Evolutionary conservation across 2,113 vertebrate species (phyloP).

Genomic region (Corythaeola cristata): DNA sequence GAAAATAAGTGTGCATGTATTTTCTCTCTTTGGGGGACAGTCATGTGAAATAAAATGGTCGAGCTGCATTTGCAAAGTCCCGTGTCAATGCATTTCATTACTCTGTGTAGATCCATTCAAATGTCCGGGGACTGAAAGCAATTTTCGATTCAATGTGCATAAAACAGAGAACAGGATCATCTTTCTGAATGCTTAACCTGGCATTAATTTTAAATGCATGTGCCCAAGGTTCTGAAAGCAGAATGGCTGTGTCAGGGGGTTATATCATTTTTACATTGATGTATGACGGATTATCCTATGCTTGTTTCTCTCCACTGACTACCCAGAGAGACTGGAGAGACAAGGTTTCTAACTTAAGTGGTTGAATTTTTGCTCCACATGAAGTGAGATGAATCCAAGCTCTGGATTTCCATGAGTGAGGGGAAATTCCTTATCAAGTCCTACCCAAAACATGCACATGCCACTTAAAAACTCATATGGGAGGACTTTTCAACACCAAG

Average conservation of each 20-base stretch:
- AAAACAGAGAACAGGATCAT: background rate
- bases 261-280: background rate
- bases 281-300: background rate
- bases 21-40: conserved; percentile 42
- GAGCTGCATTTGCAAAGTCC: background rate
- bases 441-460: background rate
- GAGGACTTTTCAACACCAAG: background rate
- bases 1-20: conserved; percentile 48
- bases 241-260: background rate
- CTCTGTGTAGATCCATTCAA: background rate
- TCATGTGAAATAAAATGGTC: background rate
- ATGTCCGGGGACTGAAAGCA: background rate
- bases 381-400: background rate
- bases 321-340: background rate
- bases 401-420: background rate
- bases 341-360: background rate
- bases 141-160: background rate
- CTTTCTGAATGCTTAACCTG: background rate
- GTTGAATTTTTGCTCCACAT: background rate
- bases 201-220: background rate
- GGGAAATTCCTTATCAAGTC: background rate
- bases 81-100: background rate
- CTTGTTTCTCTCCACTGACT: background rate
- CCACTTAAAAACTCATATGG: background rate
- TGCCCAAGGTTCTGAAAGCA: background rate